phyloP scores from a whole-genome alignment of 2,888 invertebrate species.

The Trichopria drosophilae region DNA sequence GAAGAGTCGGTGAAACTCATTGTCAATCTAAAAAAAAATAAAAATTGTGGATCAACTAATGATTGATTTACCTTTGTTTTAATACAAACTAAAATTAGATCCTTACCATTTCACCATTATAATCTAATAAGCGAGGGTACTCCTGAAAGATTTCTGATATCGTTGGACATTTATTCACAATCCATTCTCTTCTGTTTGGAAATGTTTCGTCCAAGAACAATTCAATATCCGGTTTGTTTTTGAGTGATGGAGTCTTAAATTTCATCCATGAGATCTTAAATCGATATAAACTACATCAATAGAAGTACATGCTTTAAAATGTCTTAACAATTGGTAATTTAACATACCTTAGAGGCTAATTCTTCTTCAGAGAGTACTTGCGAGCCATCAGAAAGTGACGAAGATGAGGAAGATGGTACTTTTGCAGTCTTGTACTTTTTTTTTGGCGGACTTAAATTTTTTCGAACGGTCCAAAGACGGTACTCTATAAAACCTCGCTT shows the following conservation, averaged over 20 bases:
- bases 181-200: constrained; percentile 18
- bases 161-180: constrained; percentile 4
- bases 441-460: constrained; percentile 11
- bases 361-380: constrained; percentile 13
- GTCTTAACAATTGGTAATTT: not conserved
- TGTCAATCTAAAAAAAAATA: constrained; percentile 25
- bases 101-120: constrained; percentile 24
- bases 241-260: constrained; percentile 5
- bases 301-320: too few relatives aligned
- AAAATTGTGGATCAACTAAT: not conserved
- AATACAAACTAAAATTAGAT: constrained; percentile 9
- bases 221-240: constrained; percentile 6
- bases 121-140: constrained; percentile 25
- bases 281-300: too few relatives aligned
- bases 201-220: constrained; percentile 13
- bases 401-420: too few relatives aligned
- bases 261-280: constrained; percentile 19
- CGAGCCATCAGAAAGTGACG: too few relatives aligned
- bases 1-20: constrained; percentile 19
- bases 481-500: constrained; percentile 26
- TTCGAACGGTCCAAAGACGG: constrained; percentile 18
- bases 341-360: constrained; percentile 10
- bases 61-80: not conserved
- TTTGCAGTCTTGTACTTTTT: constrained; percentile 25
- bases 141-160: constrained; percentile 19